A percentile compares a stretch with the other conserved stretches of the same genome.
phyloP scores from a whole-genome alignment of 2,888 invertebrate species.

The Leptopilina syphax region DNA sequence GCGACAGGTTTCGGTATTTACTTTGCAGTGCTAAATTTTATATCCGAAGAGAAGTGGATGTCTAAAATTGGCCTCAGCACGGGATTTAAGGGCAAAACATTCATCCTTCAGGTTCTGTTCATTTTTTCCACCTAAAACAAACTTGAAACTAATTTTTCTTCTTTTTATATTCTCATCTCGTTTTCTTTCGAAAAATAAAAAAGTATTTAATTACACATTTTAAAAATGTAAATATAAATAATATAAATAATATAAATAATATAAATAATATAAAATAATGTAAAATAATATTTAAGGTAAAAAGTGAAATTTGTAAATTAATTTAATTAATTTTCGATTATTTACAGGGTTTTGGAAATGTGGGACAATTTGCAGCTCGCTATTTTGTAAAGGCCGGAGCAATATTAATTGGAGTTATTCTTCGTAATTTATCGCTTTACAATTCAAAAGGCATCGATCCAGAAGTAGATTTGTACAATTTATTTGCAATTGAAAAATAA shows the following conservation, averaged over 20 bases:
- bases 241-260: background rate
- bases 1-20: conserved; percentile 90
- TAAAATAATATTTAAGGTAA: background rate
- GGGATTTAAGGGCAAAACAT: conserved; percentile 86
- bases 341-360: conserved; percentile 85
- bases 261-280: too few species aligned
- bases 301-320: background rate
- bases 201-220: too few species aligned
- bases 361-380: conserved; percentile 86
- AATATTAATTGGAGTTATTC: conserved; percentile 84
- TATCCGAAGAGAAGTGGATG: conserved; percentile 86
- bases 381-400: conserved; percentile 85
- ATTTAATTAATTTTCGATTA: conserved; percentile 59
- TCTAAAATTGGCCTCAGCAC: conserved; percentile 79
- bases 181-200: too few species aligned
- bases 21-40: conserved; percentile 85
- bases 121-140: background rate
- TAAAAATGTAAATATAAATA: too few species aligned
- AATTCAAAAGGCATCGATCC: conserved; percentile 85
- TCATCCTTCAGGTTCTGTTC: conserved; percentile 81
- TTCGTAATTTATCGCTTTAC: conserved; percentile 82
- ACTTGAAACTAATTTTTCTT: background rate
- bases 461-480: conserved; percentile 67
- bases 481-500: conserved; percentile 22
- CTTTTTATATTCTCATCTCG: background rate